Evolutionary conservation across 2,888 invertebrate species (phyloP).

Genomic region (Aspidiotus rigidus): DNA sequence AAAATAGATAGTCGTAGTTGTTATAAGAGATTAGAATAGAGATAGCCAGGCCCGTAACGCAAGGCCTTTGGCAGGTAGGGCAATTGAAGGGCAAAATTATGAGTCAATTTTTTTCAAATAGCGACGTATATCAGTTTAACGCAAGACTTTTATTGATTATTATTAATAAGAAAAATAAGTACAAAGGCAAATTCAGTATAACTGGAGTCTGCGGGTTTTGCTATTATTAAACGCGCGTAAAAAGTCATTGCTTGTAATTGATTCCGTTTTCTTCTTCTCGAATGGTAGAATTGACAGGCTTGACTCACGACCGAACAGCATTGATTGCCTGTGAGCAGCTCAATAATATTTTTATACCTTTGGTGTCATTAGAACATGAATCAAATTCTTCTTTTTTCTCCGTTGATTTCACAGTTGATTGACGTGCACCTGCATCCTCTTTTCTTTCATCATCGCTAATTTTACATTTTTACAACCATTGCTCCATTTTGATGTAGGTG

Average conservation of each 20-base stretch:
- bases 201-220: not conserved
- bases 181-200: not conserved
- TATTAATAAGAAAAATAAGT: not conserved
- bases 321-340: not conserved
- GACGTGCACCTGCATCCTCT: too few relatives aligned
- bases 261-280: not conserved
- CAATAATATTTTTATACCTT: too few relatives aligned
- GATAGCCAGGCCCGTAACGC: slow-evolving; percentile 22
- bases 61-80: not conserved
- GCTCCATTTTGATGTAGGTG: too few relatives aligned
- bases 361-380: too few relatives aligned
- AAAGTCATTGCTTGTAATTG: not conserved
- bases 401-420: too few relatives aligned
- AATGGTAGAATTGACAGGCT: slow-evolving; percentile 1
- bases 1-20: too few relatives aligned
- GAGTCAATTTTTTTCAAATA: not conserved
- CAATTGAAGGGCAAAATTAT: not conserved
- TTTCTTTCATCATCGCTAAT: too few relatives aligned
- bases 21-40: too few relatives aligned
- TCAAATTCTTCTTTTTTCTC: too few relatives aligned
- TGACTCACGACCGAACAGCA: slow-evolving; percentile 8
- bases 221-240: slow-evolving; percentile 1
- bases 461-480: too few relatives aligned
- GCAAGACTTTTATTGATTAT: not conserved
- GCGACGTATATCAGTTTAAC: not conserved